Percentiles rank a stretch among this genome's conserved stretches.
Evolutionary conservation across 1,140 invertebrate genomes (phyloP).

Genomic region (Pseudobourletiella spinata): DNA sequence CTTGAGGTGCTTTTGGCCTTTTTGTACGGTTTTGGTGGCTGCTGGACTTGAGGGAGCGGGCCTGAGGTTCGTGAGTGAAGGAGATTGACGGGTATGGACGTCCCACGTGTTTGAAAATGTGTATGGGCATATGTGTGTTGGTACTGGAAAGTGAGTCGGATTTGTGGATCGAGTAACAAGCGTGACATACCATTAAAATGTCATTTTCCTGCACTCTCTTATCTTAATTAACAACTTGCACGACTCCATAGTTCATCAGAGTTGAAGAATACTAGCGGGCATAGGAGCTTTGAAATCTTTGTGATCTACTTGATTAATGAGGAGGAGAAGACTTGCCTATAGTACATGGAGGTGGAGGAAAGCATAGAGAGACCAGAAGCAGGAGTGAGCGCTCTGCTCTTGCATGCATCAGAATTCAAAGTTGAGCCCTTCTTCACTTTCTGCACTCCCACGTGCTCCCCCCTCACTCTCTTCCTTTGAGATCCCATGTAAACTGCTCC

Average conservation of each 20-base stretch:
- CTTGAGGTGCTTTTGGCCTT: no score
- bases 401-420: neutral
- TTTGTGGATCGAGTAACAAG: neutral
- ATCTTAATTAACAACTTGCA: slow-evolving; percentile 34
- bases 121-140: no score
- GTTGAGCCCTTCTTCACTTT: neutral
- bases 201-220: slow-evolving; percentile 27
- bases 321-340: slow-evolving; percentile 11
- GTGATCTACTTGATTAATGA: slow-evolving; percentile 30
- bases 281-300: slow-evolving; percentile 13
- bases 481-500: no score
- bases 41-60: no score
- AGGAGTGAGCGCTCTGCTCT: no score
- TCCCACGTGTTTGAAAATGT: no score
- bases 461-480: neutral
- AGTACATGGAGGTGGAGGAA: neutral
- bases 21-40: no score
- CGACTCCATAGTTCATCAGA: slow-evolving; percentile 14
- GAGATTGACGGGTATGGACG: no score
- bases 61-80: no score
- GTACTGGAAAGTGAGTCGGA: neutral
- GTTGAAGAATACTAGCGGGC: slow-evolving; percentile 4
- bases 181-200: slow-evolving; percentile 26
- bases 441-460: neutral
- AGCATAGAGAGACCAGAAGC: neutral